Evolutionary conservation across 2,113 vertebrate genomes (phyloP), one percentile per base, ranked within the genome.

Genomic region (Oreocharis arfaki): DNA sequence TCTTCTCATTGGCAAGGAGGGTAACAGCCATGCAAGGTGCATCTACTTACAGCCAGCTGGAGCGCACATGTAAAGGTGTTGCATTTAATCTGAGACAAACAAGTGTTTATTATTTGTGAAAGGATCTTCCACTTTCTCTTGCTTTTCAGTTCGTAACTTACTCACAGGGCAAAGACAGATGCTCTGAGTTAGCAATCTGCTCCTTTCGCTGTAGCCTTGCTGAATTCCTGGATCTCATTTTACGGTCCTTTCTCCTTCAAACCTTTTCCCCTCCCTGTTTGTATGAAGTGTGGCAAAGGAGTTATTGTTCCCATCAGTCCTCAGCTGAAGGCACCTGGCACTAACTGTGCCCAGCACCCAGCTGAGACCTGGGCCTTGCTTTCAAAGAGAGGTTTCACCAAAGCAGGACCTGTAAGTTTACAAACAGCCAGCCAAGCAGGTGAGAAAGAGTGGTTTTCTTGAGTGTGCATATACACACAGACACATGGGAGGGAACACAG

Each of bases 11-110:
- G 75, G 92, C 96, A 90, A 92, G 94, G 64, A 94, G 89, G 84
- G 85, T 46, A 85, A 89, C 46, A 86, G 81, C 84, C 89, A 37
- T 9, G 80, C 93, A 97, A 91, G 92, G 96, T 93, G 90, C 96
- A 94, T 64, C 50, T 52, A 35, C 89, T 95, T 76, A 77, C 0
- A 52, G 39, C 89, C 98, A 97, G 96, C 94, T 98, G 98, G 70
- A 61, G 42, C 21, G 95, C 98, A 98, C 90, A 97, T 98, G 98
- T 81, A 82, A 95, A 98, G 97, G 97, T 98, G 97, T 93, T 97
- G 96, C 94, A 92, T 96, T 96, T 96, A 96, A 97, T 88, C 93
- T 64, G 55, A 92, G 89, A 96, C 96, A 97, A 97, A 97, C 95
- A 96, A 96, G 91, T 97, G 86, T 97, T 96, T 97, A 97, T 95